Base-by-base conservation (phyloP, 2,113 vertebrate genomes). In the Triplophysa rosa region DNA sequence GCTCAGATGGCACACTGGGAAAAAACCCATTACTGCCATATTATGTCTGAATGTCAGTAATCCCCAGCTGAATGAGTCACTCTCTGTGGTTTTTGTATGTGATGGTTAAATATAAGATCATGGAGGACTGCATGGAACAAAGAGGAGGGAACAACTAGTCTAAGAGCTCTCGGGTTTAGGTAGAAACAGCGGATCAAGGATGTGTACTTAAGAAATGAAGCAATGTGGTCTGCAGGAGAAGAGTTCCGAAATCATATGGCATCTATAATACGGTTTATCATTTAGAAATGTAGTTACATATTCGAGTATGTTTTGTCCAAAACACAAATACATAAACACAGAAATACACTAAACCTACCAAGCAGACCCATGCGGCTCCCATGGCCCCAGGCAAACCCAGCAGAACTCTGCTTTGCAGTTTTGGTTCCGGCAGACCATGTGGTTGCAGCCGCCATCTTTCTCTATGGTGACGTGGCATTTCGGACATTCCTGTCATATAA, bases 351-450 rank as follows among this genome's bases (percentile, higher is more conserved):
- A 23, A 4, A 77, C 95, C 92, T 91, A 99, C 98, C 98, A 99
- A 90, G 98, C 97, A 86, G 98, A 99, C 88, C 98, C 98, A 0
- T 99, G 98, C 14, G 98, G 98, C 86, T 99, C 98, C 98, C 98
- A 99, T 74, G 98, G 97, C 70, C 98, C 98, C 90, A 99, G 93
- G 89, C 98, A 99, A 84, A 99, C 98, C 97, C 98, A 99, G 91
- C 98, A 99, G 92, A 99, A 99, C 90, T 99, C 98, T 2, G 98
- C 98, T 95, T 99, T 99, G 94, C 98, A 99, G 90, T 98, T 99
- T 94, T 99, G 98, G 93, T 99, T 99, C 89, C 97, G 96, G 94
- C 98, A 99, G 82, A 99, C 98, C 98, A 99, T 99, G 93, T 99
- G 98, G 91, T 99, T 99, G 91, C 98, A 99, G 91, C 98, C 98